These are phyloP conservation scores for Erpetoichthys calabaricus DNA, from an alignment of 2,797 vertebrate species.

Conservation along the genomic window DNA sequence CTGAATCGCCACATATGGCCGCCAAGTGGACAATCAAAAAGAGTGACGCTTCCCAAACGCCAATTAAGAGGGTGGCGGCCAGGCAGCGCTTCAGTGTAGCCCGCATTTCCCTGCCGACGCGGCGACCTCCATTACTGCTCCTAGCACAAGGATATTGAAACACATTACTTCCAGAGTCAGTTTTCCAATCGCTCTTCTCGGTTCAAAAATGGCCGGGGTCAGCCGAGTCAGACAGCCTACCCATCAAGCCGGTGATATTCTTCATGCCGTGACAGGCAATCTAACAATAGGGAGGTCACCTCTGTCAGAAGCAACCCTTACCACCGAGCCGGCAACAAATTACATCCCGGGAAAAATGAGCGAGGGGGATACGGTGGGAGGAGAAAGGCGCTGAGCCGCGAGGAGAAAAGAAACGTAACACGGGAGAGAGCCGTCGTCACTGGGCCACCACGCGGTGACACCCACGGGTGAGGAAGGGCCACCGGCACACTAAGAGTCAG, in stretches of 20 bases:
- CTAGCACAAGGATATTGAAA: conserved; percentile 34
- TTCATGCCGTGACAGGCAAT: conserved; percentile 40
- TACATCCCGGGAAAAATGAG: conserved; percentile 32
- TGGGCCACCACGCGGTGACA: too few species aligned
- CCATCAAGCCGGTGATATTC: conserved; percentile 41
- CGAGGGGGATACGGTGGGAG: conserved; percentile 17
- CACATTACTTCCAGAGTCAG: conserved; percentile 35
- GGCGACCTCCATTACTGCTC: conserved; percentile 14
- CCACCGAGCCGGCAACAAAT: conserved; percentile 29
- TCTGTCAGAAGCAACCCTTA: conserved; percentile 37
- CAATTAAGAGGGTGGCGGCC: too few species aligned
- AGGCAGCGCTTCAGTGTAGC: conserved; percentile 9
- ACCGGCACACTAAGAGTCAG: too few species aligned
- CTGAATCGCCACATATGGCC: too few species aligned
- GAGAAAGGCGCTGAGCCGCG: neutral
- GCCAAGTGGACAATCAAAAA: too few species aligned
- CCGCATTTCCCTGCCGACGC: conserved; percentile 1
- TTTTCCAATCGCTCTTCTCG: conserved; percentile 30
- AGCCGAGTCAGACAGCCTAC: conserved; percentile 44
- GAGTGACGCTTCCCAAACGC: too few species aligned
- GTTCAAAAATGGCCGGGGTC: conserved; percentile 46
- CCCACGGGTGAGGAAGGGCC: too few species aligned
- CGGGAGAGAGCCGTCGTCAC: too few species aligned
- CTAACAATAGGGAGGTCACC: conserved; percentile 42
- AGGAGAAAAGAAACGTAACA: neutral